Evolutionary conservation across 1,140 invertebrate species (phyloP), one percentile per base, ranked within the genome.

Genomic region (Argopecten irradians): DNA sequence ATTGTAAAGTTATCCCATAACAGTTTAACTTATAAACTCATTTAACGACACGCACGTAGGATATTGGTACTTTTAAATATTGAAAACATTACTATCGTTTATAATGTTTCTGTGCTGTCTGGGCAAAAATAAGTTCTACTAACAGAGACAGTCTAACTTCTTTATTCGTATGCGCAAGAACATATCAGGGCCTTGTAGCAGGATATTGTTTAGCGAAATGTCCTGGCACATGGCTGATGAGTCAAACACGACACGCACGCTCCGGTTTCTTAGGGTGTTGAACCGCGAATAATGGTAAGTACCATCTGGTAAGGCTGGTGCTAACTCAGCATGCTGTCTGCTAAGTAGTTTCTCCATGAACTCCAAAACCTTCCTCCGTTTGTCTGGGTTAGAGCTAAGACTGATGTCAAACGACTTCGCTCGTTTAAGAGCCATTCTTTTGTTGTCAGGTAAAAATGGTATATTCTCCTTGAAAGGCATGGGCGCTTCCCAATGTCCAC

Each of bases 111-210:
- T n/a, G n/a, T n/a, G n/a, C n/a, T n/a, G n/a, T n/a, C n/a, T n/a
- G n/a, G n/a, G n/a, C n/a, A n/a, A n/a, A n/a, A n/a, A n/a, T n/a
- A n/a, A n/a, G n/a, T n/a, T n/a, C n/a, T n/a, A n/a, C n/a, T n/a
- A n/a, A n/a, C n/a, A n/a, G n/a, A n/a, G n/a, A n/a, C n/a, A n/a
- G n/a, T n/a, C n/a, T n/a, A n/a, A n/a, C n/a, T n/a, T n/a, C n/a
- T n/a, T n/a, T n/a, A n/a, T n/a, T n/a, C n/a, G n/a, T n/a, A n/a
- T n/a, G n/a, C n/a, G n/a, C n/a, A n/a, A n/a, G n/a, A 95, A 94
- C 0, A 96, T 41, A 86, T 93, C 93, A 14, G 96, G 95, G 0
- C 92, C 93, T 9, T 84, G 8, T 22, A 91, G 85, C 19, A 93
- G 84, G 0, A 89, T 43, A 34, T 91, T 46, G 86, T 94, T 94